phyloP scores from a whole-genome alignment of 1,140 invertebrate species.

The Calosoma granatense region DNA sequence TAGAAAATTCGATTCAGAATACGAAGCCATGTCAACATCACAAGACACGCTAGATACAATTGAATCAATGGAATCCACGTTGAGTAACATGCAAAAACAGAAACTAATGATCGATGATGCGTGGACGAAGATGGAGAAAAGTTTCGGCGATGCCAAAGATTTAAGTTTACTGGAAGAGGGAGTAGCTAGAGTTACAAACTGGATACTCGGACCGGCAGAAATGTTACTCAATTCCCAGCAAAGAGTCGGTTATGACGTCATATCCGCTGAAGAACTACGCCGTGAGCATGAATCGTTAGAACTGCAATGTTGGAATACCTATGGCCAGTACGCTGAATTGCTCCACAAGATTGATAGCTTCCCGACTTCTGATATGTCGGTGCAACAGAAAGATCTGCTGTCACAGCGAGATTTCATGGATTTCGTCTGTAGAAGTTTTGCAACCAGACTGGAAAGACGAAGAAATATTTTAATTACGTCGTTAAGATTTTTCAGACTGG shows the following conservation, averaged over 20 bases:
- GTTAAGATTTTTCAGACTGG: constrained; percentile 61
- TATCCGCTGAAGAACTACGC: constrained; percentile 57
- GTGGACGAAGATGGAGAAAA: constrained; percentile 48
- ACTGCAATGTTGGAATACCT: constrained; percentile 63
- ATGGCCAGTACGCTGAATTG: constrained; percentile 64
- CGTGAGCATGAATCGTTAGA: constrained; percentile 65
- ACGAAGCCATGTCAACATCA: constrained; percentile 36
- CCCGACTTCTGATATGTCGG: constrained; percentile 36
- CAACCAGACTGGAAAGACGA: constrained; percentile 60
- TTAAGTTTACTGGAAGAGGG: constrained; percentile 49
- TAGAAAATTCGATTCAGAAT: constrained; percentile 29
- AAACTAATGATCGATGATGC: constrained; percentile 48
- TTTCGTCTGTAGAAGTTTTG: constrained; percentile 67
- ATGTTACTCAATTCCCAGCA: constrained; percentile 55
- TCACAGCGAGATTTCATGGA: constrained; percentile 69
- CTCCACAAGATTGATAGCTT: constrained; percentile 55
- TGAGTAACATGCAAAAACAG: constrained; percentile 48
- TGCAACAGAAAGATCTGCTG: constrained; percentile 42
- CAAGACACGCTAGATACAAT: constrained; percentile 52
- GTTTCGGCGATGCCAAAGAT: constrained; percentile 48
- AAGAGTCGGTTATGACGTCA: constrained; percentile 61
- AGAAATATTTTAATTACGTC: constrained; percentile 68
- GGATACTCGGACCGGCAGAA: constrained; percentile 66
- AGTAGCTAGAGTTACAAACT: constrained; percentile 58
- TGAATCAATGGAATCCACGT: constrained; percentile 41